These are phyloP conservation scores for Lethenteron reissneri DNA, from an alignment of 2,113 vertebrate genomes.

Conservation along the genomic window DNA sequence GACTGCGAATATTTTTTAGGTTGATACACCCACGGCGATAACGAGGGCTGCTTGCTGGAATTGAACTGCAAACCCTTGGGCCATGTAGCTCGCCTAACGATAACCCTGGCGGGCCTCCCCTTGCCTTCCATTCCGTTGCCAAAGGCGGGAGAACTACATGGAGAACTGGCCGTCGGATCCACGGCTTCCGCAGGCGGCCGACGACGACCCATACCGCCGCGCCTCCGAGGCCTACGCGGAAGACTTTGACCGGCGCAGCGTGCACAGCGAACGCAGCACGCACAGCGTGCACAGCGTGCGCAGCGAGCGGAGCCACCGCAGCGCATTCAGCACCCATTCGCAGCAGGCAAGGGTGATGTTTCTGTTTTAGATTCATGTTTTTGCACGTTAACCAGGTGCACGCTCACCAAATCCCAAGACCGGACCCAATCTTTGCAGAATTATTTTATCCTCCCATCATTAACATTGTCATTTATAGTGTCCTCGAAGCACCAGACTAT, in stretches of 20 bases:
- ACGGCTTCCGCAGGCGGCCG: background rate
- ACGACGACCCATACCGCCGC: background rate
- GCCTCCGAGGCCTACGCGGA: background rate
- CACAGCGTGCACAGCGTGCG: background rate
- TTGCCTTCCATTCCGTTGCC: background rate
- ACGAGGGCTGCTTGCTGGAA: no score
- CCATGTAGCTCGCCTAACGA: no score
- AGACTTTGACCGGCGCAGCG: constrained; percentile 2
- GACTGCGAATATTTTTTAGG: no score
- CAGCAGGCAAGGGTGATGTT: background rate
- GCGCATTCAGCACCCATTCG: background rate
- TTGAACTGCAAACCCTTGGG: no score
- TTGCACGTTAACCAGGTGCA: background rate
- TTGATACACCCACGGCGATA: no score
- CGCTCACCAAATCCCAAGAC: background rate
- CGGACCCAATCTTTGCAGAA: background rate
- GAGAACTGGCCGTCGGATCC: constrained; percentile 2
- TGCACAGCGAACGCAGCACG: background rate
- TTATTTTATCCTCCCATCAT: no score
- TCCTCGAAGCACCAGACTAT: no score
- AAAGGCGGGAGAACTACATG: background rate
- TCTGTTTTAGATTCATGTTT: background rate
- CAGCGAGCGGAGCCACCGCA: background rate
- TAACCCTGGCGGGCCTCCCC: background rate
- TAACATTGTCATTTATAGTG: no score